phyloP scores from a whole-genome alignment of 1,140 invertebrate species.

The Aphelinus atriplicis region DNA sequence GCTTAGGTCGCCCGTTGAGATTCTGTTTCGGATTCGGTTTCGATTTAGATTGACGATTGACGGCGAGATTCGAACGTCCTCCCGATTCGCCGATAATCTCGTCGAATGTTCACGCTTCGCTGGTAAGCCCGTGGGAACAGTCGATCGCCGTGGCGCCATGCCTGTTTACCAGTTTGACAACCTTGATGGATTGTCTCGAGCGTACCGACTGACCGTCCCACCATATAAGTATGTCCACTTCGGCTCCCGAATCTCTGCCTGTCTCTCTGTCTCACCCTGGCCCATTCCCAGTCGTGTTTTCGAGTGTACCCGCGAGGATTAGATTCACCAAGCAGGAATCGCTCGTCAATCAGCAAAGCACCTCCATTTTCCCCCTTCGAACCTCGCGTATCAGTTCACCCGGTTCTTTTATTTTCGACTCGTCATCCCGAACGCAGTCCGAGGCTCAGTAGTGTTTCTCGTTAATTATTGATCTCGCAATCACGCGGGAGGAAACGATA shows the following conservation, averaged over 20 bases:
- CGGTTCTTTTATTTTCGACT: too few relatives aligned
- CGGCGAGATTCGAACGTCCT: not conserved
- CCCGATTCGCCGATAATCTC: slow-evolving; percentile 39
- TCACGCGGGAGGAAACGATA: too few relatives aligned
- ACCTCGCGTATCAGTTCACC: too few relatives aligned
- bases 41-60: slow-evolving; percentile 33
- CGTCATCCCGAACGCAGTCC: too few relatives aligned
- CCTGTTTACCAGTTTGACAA: slow-evolving; percentile 36
- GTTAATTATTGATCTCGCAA: too few relatives aligned
- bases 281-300: not conserved
- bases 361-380: too few relatives aligned
- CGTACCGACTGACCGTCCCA: slow-evolving; percentile 40
- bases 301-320: not conserved
- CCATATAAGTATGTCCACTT: slow-evolving; percentile 26
- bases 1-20: slow-evolving; percentile 2
- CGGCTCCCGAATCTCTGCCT: not conserved
- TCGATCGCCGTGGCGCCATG: slow-evolving; percentile 1
- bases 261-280: too few relatives aligned
- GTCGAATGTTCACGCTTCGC: slow-evolving; percentile 40
- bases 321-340: not conserved
- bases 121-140: slow-evolving; percentile 43
- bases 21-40: slow-evolving; percentile 31
- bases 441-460: too few relatives aligned
- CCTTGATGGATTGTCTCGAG: slow-evolving; percentile 44
- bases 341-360: too few relatives aligned